phyloP scores from a whole-genome alignment of 2,888 invertebrate genomes.

The Callyntrura sp. region DNA sequence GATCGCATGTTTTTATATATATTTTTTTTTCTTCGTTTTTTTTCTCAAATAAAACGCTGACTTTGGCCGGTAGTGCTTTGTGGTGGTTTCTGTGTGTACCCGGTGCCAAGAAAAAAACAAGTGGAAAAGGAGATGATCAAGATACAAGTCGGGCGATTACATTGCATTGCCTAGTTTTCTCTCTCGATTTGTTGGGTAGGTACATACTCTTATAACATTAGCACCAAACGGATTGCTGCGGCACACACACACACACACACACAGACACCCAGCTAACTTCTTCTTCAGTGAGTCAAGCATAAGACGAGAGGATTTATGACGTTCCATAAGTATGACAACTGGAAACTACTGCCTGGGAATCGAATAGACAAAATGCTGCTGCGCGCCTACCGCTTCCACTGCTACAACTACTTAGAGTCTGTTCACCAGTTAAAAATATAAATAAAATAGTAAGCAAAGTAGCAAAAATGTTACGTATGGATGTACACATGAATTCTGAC shows the following conservation, averaged over 20 bases:
- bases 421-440: conserved; percentile 3
- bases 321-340: conserved; percentile 78
- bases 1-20: conserved; percentile 15
- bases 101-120: conserved; percentile 71
- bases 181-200: not conserved
- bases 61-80: conserved; percentile 21
- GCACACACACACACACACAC: not conserved
- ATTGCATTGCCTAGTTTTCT: conserved; percentile 9
- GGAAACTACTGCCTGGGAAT: conserved; percentile 74
- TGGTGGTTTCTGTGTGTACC: conserved; percentile 42
- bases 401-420: conserved; percentile 26
- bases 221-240: not conserved
- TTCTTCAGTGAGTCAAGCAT: conserved; percentile 13
- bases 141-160: conserved; percentile 35
- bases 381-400: not conserved
- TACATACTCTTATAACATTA: not conserved
- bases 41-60: conserved; percentile 25
- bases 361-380: conserved; percentile 12
- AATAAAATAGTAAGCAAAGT: conserved; percentile 47
- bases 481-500: conserved; percentile 62
- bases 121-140: conserved; percentile 40
- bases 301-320: conserved; percentile 77
- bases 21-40: not conserved
- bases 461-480: conserved; percentile 50
- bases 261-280: not conserved